phyloP scores from a whole-genome alignment of 1,140 invertebrate genomes.

The Drosophila simulans region DNA sequence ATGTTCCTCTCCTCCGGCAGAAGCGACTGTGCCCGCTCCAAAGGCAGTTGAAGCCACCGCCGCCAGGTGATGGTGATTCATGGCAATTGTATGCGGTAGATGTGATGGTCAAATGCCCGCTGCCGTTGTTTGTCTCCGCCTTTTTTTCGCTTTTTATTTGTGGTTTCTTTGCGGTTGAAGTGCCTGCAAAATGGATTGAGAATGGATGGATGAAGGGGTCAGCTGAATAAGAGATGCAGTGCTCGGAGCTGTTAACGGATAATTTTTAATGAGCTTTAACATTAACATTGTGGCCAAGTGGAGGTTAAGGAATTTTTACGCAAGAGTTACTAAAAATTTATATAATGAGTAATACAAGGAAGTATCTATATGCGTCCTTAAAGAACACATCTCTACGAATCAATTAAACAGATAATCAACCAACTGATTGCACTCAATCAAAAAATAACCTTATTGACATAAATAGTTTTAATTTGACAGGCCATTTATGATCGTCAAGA shows the following conservation, averaged over 20 bases:
- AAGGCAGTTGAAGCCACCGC: constrained; percentile 45
- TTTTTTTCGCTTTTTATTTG: constrained; percentile 37
- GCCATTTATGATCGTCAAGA: constrained; percentile 9
- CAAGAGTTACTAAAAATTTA: neutral
- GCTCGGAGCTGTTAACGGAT: constrained; percentile 48
- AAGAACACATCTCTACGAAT: no score
- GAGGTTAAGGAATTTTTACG: constrained; percentile 4
- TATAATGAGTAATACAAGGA: no score
- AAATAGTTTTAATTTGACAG: constrained; percentile 8
- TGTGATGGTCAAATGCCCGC: constrained; percentile 66
- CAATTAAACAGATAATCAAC: neutral
- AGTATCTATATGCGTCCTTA: no score
- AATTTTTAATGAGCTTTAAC: constrained; percentile 56
- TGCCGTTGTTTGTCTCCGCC: constrained; percentile 24
- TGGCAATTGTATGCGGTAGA: constrained; percentile 78
- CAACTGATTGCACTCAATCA: neutral
- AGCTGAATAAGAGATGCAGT: constrained; percentile 15
- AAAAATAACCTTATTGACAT: neutral
- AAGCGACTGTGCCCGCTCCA: constrained; percentile 15
- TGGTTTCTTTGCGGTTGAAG: constrained; percentile 48
- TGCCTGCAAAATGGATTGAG: neutral
- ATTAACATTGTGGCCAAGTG: constrained; percentile 40
- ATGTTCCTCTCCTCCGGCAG: constrained; percentile 62
- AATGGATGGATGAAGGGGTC: neutral
- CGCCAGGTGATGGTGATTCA: constrained; percentile 80